These are phyloP conservation scores for Druceiella hillmani DNA, from an alignment of 2,888 invertebrate genomes.

Conservation along the genomic window DNA sequence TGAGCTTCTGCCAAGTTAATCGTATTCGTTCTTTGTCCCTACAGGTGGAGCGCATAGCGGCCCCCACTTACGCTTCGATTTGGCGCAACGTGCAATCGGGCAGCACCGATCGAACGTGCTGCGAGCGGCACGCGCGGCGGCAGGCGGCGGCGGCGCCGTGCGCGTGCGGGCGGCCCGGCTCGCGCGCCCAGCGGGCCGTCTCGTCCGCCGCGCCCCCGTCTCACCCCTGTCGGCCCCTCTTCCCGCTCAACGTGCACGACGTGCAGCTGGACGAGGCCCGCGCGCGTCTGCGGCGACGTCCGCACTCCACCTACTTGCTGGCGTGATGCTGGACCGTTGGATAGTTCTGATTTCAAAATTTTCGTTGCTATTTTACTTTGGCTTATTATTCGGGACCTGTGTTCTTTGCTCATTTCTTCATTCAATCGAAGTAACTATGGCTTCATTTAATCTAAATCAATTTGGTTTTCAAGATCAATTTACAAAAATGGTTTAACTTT, in stretches of 20 bases:
- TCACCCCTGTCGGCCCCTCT: slow-evolving; percentile 38
- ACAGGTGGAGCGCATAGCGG: slow-evolving; percentile 59
- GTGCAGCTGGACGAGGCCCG: too few species aligned
- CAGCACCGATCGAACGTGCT: slow-evolving; percentile 27
- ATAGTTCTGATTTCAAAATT: too few species aligned
- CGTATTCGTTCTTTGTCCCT: slow-evolving; percentile 16
- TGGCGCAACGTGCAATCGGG: slow-evolving; percentile 36
- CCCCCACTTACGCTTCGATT: slow-evolving; percentile 62
- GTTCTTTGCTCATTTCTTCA: too few species aligned
- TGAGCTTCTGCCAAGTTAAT: slow-evolving; percentile 2
- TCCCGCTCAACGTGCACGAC: slow-evolving; percentile 41
- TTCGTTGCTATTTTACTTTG: too few species aligned
- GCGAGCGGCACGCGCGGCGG: slow-evolving; percentile 36
- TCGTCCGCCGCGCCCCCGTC: slow-evolving; percentile 16
- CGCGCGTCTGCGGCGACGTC: too few species aligned
- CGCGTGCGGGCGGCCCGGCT: slow-evolving; percentile 27
- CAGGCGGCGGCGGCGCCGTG: slow-evolving; percentile 38
- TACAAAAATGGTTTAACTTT: too few species aligned
- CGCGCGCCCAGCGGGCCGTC: slow-evolving; percentile 17
- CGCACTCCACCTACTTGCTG: too few species aligned
- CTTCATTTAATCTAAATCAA: too few species aligned
- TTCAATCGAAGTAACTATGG: too few species aligned
- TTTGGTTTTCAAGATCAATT: too few species aligned
- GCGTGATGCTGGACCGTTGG: too few species aligned
- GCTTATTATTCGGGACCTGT: too few species aligned